A percentile compares a stretch with the other conserved stretches of the same genome.
Conservation (phyloP, 1,140 invertebrate species). For the Mactra quadrangularis region DNA sequence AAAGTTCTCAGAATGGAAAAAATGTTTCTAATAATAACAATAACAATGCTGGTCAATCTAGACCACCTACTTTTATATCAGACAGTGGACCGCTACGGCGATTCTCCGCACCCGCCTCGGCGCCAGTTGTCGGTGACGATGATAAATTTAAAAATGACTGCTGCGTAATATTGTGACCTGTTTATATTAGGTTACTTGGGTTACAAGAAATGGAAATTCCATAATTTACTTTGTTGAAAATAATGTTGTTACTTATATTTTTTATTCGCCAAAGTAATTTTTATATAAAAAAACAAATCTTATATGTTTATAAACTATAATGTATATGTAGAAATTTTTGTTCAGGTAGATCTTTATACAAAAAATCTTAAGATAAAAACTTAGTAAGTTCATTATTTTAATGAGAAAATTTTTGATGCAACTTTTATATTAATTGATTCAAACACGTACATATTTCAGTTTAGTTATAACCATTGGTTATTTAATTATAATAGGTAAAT, state of each 20-base stretch:
- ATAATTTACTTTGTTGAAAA: constrained; percentile 16
- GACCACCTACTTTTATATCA: constrained; percentile 46
- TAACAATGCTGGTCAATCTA: constrained; percentile 8
- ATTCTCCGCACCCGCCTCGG: constrained; percentile 39
- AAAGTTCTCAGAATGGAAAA: constrained; percentile 41
- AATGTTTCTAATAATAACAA: constrained; percentile 57
- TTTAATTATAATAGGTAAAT: not conserved
- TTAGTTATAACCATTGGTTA: not conserved
- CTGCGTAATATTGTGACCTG: constrained; percentile 54
- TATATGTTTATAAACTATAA: not conserved
- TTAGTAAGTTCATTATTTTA: no score
- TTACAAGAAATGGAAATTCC: constrained; percentile 8
- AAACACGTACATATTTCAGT: not conserved
- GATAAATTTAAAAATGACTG: constrained; percentile 59
- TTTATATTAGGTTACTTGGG: not conserved
- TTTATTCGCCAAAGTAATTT: constrained; percentile 45
- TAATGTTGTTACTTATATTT: constrained; percentile 41
- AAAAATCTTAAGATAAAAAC: no score
- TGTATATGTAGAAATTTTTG: constrained; percentile 2
- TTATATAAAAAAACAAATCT: constrained; percentile 17
- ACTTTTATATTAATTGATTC: not conserved
- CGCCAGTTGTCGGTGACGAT: constrained; percentile 54
- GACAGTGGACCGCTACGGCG: constrained; percentile 53
- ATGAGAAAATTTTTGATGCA: no score
- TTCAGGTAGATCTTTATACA: no score